phyloP scores from a whole-genome alignment of 2,113 vertebrate genomes.

The Tricholaema leucomelas region DNA sequence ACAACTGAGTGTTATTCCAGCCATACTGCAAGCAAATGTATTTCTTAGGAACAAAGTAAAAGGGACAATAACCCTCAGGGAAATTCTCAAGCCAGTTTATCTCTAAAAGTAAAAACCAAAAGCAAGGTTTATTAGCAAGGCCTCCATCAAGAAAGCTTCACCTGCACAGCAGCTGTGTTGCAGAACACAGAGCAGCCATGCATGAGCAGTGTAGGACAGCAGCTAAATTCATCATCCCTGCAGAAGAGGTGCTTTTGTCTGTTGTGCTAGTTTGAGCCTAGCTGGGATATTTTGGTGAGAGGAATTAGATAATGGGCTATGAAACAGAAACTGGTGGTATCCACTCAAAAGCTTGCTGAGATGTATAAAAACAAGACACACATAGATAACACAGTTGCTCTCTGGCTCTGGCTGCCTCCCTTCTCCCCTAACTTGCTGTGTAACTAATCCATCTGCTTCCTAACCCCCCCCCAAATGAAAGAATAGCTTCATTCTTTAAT shows the following conservation, averaged over 20 bases:
- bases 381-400: too few species aligned
- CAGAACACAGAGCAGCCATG: not conserved
- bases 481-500: too few species aligned
- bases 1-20: not conserved
- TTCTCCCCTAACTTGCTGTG: too few species aligned
- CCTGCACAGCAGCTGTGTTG: not conserved
- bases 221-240: not conserved
- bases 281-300: too few species aligned
- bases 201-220: rapidly evolving
- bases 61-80: not conserved
- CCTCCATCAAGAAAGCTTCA: not conserved
- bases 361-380: too few species aligned
- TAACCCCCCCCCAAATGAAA: too few species aligned
- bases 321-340: too few species aligned
- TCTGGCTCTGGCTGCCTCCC: too few species aligned
- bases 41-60: not conserved
- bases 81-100: not conserved
- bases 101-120: not conserved
- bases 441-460: too few species aligned
- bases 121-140: not conserved
- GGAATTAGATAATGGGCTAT: too few species aligned
- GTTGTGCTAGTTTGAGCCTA: too few species aligned
- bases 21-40: not conserved
- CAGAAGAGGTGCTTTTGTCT: rapidly evolving
- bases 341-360: too few species aligned